Evolutionary conservation across 1,140 invertebrate species (phyloP), one percentile per base, ranked within the genome.

Genomic region (Drosophila orosa): DNA sequence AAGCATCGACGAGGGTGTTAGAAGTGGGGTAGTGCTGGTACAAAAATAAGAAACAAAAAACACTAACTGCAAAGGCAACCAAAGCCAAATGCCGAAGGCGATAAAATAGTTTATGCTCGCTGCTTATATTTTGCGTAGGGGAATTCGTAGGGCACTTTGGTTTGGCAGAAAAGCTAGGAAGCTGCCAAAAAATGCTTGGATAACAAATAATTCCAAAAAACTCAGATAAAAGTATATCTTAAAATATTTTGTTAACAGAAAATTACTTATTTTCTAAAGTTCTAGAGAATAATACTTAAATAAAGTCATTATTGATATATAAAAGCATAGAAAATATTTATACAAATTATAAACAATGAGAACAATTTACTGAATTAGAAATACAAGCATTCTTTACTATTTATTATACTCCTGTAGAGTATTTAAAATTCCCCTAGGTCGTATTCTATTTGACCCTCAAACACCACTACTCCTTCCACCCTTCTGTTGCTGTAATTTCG

Each of bases 31-130:
- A 9, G 31, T n/a, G 13, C 25, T 35, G 31, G 12, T 19, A 45
- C 27, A 50, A 56, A 42, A 24, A 9, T 59, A 22, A 66, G n/a
- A 29, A 78, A 44, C 24, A 63, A 65, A 24, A 66, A 44, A 37
- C 19, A 35, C 29, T 5, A 19, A 22, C 61, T 42, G 33, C 65
- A 48, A 59, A 39, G 27, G 48, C 24, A 47, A 40, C 50, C 24
- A 65, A 69, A 54, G 50, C 44, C 67, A 62, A 79, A 69, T 42
- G 79, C 80, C 58, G 65, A 62, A 60, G 58, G 84, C 84, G 72
- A 89, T 83, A 79, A 89, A 78, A 73, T 83, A 83, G 71, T 87
- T 80, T 61, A 63, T 69, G 40, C 27, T 22, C 52, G 35, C 31
- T 42, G 45, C 45, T 71, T 54, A 47, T 39, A 57, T 62, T 54